phyloP scores from a whole-genome alignment of 2,797 vertebrate species.

The Chelon auratus region DNA sequence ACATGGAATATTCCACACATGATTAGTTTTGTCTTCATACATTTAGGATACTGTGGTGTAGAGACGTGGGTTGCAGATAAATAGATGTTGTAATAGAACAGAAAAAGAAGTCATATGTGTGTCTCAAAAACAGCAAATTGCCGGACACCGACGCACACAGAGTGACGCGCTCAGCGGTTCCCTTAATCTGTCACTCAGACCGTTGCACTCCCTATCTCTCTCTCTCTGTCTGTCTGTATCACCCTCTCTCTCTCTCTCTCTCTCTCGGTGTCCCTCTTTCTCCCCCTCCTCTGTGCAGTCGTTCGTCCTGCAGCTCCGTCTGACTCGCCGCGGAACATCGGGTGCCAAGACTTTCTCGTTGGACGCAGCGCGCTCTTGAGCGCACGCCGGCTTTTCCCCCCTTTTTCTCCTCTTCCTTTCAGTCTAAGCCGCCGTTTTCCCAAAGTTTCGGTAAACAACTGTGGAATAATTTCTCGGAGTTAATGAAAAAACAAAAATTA shows the following conservation, averaged over 20 bases:
- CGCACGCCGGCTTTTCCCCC: constrained; percentile 8
- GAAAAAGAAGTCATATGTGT: background rate
- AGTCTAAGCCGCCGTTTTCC: background rate
- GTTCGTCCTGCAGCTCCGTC: constrained; percentile 25
- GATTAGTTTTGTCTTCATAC: background rate
- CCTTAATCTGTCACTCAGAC: constrained; percentile 1
- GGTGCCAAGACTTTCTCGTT: constrained; percentile 33
- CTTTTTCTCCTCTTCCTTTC: rapidly evolving
- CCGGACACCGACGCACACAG: constrained; percentile 46
- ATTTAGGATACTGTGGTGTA: too few species aligned
- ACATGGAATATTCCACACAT: background rate
- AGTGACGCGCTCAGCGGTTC: constrained; percentile 33
- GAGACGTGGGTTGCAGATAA: background rate
- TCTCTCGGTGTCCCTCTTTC: constrained; percentile 18
- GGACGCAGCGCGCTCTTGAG: constrained; percentile 33
- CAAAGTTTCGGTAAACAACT: constrained; percentile 9
- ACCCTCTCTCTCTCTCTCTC: constrained; percentile 5
- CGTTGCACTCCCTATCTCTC: constrained; percentile 14
- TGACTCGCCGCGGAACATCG: constrained; percentile 9
- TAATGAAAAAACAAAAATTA: constrained; percentile 30
- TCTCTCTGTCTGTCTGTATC: background rate
- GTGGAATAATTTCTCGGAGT: constrained; percentile 12
- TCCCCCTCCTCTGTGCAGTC: constrained; percentile 4
- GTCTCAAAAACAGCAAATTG: constrained; percentile 41
- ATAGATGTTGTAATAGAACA: background rate